phyloP scores from a whole-genome alignment of 2,797 vertebrate species.

The Trachops cirrhosus region DNA sequence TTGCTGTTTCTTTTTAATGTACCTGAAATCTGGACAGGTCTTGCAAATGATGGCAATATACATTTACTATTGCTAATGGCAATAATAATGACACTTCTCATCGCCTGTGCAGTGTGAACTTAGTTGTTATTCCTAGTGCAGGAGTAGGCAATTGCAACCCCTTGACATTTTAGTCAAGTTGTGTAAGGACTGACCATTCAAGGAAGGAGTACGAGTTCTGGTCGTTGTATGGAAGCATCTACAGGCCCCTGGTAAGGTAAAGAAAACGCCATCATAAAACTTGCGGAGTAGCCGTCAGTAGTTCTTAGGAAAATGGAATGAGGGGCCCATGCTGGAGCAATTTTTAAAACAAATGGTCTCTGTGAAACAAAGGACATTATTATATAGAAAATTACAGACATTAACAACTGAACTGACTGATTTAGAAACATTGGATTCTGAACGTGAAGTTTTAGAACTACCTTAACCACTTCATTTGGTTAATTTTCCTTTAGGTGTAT shows the following conservation, averaged over 20 bases:
- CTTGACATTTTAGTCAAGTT: background rate
- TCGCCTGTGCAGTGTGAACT: background rate
- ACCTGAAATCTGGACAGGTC: background rate
- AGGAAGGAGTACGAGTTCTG: background rate
- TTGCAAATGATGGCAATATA: background rate
- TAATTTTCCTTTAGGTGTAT: background rate
- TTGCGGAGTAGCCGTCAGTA: background rate
- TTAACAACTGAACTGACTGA: background rate
- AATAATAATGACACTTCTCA: background rate
- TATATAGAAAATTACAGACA: background rate
- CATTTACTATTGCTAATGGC: background rate
- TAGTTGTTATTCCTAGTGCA: background rate
- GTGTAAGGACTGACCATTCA: background rate
- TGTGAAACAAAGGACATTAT: background rate
- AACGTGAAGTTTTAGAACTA: background rate
- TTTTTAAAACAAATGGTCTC: conserved; percentile 29
- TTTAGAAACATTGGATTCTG: conserved; percentile 8
- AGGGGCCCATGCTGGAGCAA: background rate
- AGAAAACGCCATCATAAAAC: background rate
- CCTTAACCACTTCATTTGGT: background rate
- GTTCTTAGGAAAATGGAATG: background rate
- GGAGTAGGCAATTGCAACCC: background rate
- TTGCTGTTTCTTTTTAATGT: background rate
- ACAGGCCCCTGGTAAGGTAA: background rate
- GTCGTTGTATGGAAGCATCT: background rate